Evolutionary conservation across 1,140 invertebrate species (phyloP).

Genomic region (Myzus persicae): DNA sequence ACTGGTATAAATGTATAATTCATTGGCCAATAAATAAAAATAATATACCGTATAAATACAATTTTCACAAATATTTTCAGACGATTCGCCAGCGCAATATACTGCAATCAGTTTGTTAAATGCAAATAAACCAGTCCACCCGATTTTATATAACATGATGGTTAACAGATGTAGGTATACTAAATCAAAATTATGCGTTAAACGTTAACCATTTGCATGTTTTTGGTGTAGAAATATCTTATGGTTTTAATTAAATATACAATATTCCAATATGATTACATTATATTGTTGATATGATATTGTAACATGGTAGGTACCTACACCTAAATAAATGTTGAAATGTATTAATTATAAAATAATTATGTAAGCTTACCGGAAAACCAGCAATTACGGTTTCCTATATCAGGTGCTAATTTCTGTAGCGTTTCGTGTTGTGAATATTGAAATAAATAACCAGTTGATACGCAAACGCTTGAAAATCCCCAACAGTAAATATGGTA

Average conservation of each 20-base stretch:
- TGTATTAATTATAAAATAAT: neutral
- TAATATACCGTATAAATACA: neutral
- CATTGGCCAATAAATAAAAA: neutral
- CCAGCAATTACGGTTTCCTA: slow-evolving; percentile 27
- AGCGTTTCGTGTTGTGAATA: neutral
- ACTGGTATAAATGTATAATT: neutral
- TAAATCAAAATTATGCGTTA: neutral
- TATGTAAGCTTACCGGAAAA: slow-evolving; percentile 32
- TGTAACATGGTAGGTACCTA: no score
- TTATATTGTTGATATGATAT: no score
- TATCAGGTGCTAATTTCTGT: slow-evolving; percentile 64
- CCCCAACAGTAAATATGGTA: slow-evolving; percentile 58
- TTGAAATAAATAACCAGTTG: slow-evolving; percentile 21
- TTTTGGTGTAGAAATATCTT: neutral
- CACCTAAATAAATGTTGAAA: neutral
- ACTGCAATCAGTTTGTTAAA: neutral
- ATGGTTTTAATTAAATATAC: neutral
- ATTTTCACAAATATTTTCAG: neutral
- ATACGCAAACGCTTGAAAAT: slow-evolving; percentile 33
- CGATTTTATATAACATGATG: neutral
- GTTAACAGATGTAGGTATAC: neutral
- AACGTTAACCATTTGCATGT: neutral
- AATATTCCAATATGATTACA: no score
- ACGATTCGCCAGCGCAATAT: neutral
- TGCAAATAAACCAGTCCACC: neutral